A percentile compares a stretch with the other conserved stretches of the same genome.
Conservation (phyloP, 2,113 vertebrate species). For the Mionectes macconnelli region DNA sequence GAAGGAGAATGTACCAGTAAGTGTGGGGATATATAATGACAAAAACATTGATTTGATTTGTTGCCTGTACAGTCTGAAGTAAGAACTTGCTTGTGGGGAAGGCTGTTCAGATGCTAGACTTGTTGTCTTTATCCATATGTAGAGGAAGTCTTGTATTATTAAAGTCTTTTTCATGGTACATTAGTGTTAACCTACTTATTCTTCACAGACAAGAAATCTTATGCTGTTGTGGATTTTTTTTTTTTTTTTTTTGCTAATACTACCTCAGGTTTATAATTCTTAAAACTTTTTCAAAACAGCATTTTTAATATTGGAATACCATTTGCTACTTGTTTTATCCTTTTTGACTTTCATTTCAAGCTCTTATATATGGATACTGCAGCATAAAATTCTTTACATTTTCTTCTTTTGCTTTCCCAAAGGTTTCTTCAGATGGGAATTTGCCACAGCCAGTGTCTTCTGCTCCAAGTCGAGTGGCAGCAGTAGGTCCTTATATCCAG, state of each 20-base stretch:
- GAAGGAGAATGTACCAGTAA: slow-evolving; percentile 92
- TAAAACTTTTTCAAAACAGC: neutral
- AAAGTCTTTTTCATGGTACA: neutral
- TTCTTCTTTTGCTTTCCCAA: neutral
- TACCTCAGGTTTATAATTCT: neutral
- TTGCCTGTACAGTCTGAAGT: neutral
- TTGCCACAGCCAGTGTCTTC: slow-evolving; percentile 77
- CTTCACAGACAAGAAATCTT: neutral
- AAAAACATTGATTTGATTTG: neutral
- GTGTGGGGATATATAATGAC: slow-evolving; percentile 35
- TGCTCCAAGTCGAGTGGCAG: slow-evolving; percentile 88
- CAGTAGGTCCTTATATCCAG: slow-evolving; percentile 96
- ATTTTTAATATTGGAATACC: neutral
- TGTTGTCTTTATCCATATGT: neutral
- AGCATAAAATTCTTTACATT: neutral
- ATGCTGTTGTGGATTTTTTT: fast-evolving
- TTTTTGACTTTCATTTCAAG: neutral
- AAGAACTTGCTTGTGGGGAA: neutral
- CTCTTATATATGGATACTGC: neutral
- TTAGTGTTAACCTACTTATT: slow-evolving; percentile 6
- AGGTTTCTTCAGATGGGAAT: slow-evolving; percentile 83
- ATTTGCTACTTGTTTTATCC: neutral
- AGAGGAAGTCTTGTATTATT: neutral
- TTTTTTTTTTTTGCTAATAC: neutral
- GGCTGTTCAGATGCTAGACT: neutral